Conservation (phyloP, 2,113 vertebrate genomes). For the Trichomycterus rosablanca region DNA sequence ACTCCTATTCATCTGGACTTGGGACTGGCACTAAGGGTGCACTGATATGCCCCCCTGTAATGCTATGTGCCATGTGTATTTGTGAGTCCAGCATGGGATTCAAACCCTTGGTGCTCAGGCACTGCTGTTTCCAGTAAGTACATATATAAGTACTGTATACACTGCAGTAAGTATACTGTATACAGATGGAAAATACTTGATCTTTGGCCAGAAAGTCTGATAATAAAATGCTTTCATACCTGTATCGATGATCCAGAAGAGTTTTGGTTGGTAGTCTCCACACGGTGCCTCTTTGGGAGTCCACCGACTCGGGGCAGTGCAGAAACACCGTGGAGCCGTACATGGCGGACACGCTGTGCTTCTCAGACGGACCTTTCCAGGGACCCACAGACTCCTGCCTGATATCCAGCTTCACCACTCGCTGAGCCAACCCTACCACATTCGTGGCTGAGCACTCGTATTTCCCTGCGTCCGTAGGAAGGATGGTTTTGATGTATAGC, state of each 20-base stretch:
- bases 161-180: no score
- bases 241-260: conserved; percentile 65
- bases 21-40: no score
- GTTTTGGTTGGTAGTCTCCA: conserved; percentile 70
- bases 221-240: conserved; percentile 51
- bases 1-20: no score
- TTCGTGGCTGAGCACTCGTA: conserved; percentile 69
- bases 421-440: conserved; percentile 60
- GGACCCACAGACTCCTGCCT: conserved; percentile 42
- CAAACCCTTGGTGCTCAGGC: no score
- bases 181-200: no score
- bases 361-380: conserved; percentile 48
- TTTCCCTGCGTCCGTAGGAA: conserved; percentile 60
- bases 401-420: conserved; percentile 60
- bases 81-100: no score
- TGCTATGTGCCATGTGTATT: no score
- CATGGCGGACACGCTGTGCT: conserved; percentile 66
- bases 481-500: conserved; percentile 59
- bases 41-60: no score
- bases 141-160: no score
- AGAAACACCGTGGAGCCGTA: conserved; percentile 70
- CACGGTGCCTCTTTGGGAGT: conserved; percentile 56
- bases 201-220: no score
- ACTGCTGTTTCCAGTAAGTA: no score
- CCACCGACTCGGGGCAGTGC: conserved; percentile 67